Percentiles rank a stretch among this genome's conserved stretches.
Evolutionary conservation across 64 coral and sea anemone genomes (phyloP).

Genomic region (Porites australiensis): DNA sequence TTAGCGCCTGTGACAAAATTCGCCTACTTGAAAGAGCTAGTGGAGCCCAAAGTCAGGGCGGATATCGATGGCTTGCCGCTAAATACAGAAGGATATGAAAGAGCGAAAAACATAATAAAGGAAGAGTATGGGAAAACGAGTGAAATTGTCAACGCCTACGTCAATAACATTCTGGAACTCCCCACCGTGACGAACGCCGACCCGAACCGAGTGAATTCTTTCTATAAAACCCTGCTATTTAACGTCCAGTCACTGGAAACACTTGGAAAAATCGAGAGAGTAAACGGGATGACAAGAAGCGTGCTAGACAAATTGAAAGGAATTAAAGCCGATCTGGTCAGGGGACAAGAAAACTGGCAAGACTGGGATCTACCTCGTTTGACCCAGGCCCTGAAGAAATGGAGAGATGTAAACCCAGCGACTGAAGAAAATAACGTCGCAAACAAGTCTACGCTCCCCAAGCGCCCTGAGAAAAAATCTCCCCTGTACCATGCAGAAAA

Average conservation of each 20-base stretch:
- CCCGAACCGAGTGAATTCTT: neutral
- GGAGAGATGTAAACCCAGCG: neutral
- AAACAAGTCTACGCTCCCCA: too few relatives aligned
- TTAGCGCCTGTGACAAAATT: conserved; percentile 58
- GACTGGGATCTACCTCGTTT: conserved; percentile 17
- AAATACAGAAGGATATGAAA: conserved; percentile 45
- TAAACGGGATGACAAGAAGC: conserved; percentile 3
- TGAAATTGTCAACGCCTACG: conserved; percentile 32
- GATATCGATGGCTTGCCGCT: conserved; percentile 50
- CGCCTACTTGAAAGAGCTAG: conserved; percentile 56
- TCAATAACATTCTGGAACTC: conserved; percentile 32
- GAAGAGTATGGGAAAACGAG: conserved; percentile 54
- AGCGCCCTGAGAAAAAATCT: neutral
- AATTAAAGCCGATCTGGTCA: conserved; percentile 23
- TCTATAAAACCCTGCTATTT: conserved; percentile 18
- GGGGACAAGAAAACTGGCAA: conserved; percentile 17
- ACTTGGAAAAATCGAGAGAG: conserved; percentile 12
- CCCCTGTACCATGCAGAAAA: conserved; percentile 2
- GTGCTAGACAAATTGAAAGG: conserved; percentile 33
- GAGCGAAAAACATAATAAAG: conserved; percentile 48
- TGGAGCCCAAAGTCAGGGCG: conserved; percentile 45
- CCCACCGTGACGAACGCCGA: neutral
- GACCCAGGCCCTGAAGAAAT: neutral
- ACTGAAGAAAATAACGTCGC: neutral
- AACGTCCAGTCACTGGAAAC: conserved; percentile 32